Evolutionary conservation across 2,888 invertebrate genomes (phyloP), one percentile per base, ranked within the genome.

Genomic region (Thelaira solivaga): DNA sequence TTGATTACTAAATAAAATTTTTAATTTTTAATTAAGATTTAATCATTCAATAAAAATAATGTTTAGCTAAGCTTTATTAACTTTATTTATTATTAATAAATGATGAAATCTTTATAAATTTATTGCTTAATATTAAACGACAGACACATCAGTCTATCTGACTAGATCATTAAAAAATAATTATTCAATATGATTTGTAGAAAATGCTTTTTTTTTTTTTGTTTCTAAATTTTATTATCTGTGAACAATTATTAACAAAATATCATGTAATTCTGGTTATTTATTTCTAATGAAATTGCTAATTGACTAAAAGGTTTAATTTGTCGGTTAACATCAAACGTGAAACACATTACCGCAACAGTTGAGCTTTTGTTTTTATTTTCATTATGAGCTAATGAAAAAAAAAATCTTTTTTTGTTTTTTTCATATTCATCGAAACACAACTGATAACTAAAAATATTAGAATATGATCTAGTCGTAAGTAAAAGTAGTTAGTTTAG

Each of bases 391-490:
- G n/a, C n/a, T n/a, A n/a, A n/a, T n/a, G n/a, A n/a, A n/a, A n/a
- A n/a, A n/a, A n/a, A n/a, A n/a, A n/a, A n/a, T n/a, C n/a, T n/a
- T n/a, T n/a, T n/a, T n/a, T 61, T 31, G 29, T 18, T 43, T 18
- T 11, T 3, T 26, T 13, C 26, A 16, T 64, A 51, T 76, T 76
- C 64, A 34, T 51, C 18, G 64, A 65, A 71, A 39, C n/a, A 4
- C 59, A 76, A 64, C 53, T 61, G 71, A 61, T 65, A 76, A 65
- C 43, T 65, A 16, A 20, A 65, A 67, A 36, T 59, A 65, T 76
- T 71, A 76, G 45, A 76, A 67, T 71, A 76, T 76, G 76, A 76
- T 76, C 51, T 71, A 71, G 71, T 76, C 76, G 59, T 65, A 75
- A 41, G 31, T 29, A 5, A 26, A 13, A 39, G 36, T 43, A n/a